Conservation (phyloP, 2,113 vertebrate species). For the Zeus faber region DNA sequence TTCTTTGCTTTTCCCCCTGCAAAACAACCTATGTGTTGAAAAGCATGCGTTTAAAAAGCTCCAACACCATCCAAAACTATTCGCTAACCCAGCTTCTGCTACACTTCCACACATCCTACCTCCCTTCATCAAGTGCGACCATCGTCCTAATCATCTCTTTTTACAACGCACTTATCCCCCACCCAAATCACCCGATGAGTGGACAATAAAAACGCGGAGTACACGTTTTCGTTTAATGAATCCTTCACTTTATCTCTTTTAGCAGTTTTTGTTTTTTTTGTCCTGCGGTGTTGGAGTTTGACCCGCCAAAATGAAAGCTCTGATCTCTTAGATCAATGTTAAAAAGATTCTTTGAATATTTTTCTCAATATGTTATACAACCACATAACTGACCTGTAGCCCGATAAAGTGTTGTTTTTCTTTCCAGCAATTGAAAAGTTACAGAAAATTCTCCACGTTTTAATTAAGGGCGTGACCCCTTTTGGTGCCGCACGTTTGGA, state of each 20-base stretch:
- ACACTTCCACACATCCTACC: too few relatives aligned
- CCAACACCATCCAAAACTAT: too few relatives aligned
- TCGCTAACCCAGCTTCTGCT: too few relatives aligned
- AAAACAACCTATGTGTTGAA: slow-evolving; percentile 33
- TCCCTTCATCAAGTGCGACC: too few relatives aligned
- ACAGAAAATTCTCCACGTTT: too few relatives aligned
- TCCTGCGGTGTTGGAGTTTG: slow-evolving; percentile 17
- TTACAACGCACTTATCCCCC: slow-evolving; percentile 19
- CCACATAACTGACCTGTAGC: background rate
- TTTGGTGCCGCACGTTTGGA: too few relatives aligned
- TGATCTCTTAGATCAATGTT: slow-evolving; percentile 31
- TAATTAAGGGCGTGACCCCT: too few relatives aligned
- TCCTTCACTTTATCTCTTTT: slow-evolving; percentile 3
- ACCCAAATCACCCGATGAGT: slow-evolving; percentile 13
- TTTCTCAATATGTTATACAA: too few relatives aligned
- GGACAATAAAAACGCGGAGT: slow-evolving; percentile 23
- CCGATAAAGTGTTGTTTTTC: too few relatives aligned
- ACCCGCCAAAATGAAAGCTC: slow-evolving; percentile 29
- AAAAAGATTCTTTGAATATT: too few relatives aligned
- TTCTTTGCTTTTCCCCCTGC: slow-evolving; percentile 14
- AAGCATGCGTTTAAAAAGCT: too few relatives aligned
- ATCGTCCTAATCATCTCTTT: slow-evolving; percentile 27
- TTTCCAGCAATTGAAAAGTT: too few relatives aligned
- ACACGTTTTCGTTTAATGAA: slow-evolving; percentile 8
- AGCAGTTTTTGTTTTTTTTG: slow-evolving; percentile 8